A percentile compares a stretch with the other conserved stretches of the same genome.
These are phyloP conservation scores for Frankliniella intonsa DNA, from an alignment of 2,888 invertebrate species.

Conservation along the genomic window DNA sequence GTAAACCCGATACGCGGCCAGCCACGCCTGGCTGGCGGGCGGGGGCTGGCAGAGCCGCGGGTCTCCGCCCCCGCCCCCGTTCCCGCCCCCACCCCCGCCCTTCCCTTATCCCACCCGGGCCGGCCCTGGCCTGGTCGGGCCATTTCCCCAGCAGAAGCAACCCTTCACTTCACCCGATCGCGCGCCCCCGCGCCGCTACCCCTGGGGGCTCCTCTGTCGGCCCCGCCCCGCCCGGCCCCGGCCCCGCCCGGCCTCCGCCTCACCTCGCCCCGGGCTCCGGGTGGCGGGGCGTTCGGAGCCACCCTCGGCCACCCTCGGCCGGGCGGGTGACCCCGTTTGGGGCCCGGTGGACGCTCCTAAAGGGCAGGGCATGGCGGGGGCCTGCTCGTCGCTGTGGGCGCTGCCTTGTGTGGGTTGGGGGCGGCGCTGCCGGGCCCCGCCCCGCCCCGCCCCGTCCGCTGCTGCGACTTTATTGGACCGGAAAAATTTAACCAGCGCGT, in stretches of 20 bases:
- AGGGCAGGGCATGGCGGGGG: too few species aligned
- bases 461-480: background rate
- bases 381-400: too few species aligned
- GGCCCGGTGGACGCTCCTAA: too few species aligned
- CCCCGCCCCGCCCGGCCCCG: background rate
- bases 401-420: too few species aligned
- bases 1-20: conserved; percentile 6
- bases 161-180: background rate
- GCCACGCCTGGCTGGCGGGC: too few species aligned
- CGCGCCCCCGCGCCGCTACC: background rate
- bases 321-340: too few species aligned
- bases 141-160: background rate
- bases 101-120: background rate
- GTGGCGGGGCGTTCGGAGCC: too few species aligned
- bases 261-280: too few species aligned
- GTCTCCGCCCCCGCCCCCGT: background rate
- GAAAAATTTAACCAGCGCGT: background rate
- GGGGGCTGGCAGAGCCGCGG: too few species aligned
- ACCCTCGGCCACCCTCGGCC: too few species aligned
- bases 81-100: background rate
- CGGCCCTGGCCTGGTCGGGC: background rate
- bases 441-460: background rate
- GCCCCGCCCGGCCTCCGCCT: background rate
- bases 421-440: background rate
- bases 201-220: background rate